Percentiles rank a stretch among this genome's conserved stretches.
phyloP scores from a whole-genome alignment of 1,140 invertebrate genomes.

The Stegodyphus dumicola region DNA sequence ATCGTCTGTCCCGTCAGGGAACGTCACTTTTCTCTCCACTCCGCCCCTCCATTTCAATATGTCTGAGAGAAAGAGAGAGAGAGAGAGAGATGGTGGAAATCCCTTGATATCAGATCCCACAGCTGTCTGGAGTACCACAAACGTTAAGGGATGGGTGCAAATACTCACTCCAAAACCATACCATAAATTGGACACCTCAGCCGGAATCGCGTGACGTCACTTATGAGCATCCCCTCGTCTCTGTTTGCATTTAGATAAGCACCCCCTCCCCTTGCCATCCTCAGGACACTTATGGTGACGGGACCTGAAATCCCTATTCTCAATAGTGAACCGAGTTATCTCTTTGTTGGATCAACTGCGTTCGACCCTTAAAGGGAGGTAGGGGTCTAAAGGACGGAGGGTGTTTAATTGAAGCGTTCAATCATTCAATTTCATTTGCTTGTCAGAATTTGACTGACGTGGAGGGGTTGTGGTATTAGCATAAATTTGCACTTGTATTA shows the following conservation, averaged over 20 bases:
- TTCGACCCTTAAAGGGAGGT: too few relatives aligned
- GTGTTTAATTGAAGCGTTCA: conserved; percentile 38
- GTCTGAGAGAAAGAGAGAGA: not conserved
- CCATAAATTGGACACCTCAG: conserved; percentile 45
- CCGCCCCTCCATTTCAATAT: too few relatives aligned
- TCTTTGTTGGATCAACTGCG: not conserved
- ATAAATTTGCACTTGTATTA: conserved; percentile 48
- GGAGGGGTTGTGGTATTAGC: conserved; percentile 22
- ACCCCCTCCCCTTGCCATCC: not conserved
- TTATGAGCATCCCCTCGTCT: not conserved
- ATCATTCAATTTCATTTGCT: conserved; percentile 41
- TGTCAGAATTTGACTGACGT: conserved; percentile 38
- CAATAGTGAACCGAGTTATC: not conserved
- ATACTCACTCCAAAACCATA: not conserved
- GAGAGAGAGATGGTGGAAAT: conserved; percentile 13
- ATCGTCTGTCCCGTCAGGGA: too few relatives aligned
- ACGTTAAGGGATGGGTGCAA: not conserved
- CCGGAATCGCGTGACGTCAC: conserved; percentile 17
- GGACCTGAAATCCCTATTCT: conserved; percentile 5
- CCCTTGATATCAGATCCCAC: conserved; percentile 33
- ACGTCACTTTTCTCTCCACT: too few relatives aligned
- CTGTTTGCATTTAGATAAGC: conserved; percentile 47
- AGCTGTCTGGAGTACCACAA: too few relatives aligned
- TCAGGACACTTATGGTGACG: not conserved
- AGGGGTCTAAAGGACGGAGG: not conserved